Evolutionary conservation across 2,888 invertebrate species (phyloP), one percentile per base, ranked within the genome.

Genomic region (Brenthis ino): DNA sequence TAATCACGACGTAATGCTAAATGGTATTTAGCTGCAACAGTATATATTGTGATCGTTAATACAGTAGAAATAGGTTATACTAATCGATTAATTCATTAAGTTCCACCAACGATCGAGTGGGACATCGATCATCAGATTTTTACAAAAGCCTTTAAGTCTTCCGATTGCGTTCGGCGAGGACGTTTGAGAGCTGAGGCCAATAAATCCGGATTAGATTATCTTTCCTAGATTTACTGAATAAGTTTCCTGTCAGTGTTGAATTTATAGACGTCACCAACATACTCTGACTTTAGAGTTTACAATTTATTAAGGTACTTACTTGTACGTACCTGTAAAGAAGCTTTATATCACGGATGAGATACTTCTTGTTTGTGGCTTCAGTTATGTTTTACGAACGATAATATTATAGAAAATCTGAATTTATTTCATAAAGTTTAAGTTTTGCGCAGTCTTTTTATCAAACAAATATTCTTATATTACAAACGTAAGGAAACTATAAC

Each of bases 161-260:
- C 77, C 74, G 75, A 77, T 77, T 74, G 75, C 80, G 80, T 80
- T 85, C 82, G 79, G 81, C 76, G 72, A 74, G 71, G 76, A 76
- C 68, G 75, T 67, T 77, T 75, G 77, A 69, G 75, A 72, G 74
- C 79, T 75, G 78, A 69, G 75, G 71, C 75, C 79, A 77, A 85
- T 85, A 86, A 88, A 85, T 87, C 84, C 80, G 83, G 85, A 86
- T 88, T 86, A 87, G 75, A 82, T 78, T 79, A 82, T 85, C 84
- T 82, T 80, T 82, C 81, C 79, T 78, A 75, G 74, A 71, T 68
- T 67, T 61, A 65, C 69, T 76, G 78, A 78, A 68, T 70, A 84
- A 84, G 77, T 81, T 81, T 71, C 77, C 79, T 81, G 81, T 81
- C 80, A 78, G 76, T 72, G 73, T 75, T 77, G 81, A 82, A 85